Evolutionary conservation across 2,888 invertebrate genomes (phyloP), one percentile per base, ranked within the genome.

Genomic region (Uropetala carovei): DNA sequence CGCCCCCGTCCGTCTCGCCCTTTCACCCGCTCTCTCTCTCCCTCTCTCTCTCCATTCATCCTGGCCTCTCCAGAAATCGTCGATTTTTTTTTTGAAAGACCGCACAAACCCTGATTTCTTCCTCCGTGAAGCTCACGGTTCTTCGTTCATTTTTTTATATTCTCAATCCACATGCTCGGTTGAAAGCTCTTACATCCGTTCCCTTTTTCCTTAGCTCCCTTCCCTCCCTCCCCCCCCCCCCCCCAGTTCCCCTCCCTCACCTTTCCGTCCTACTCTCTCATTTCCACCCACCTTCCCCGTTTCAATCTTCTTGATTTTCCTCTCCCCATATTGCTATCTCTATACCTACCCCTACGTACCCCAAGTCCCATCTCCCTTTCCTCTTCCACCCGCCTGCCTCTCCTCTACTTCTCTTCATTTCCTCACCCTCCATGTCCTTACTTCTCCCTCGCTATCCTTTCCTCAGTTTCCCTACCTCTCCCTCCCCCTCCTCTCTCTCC

Each of bases 51-150:
- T 43, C 75, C 75, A 75, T 75, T 75, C 75, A 75, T 75, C 27
- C 75, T 11, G 22, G 22, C 18, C 68, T 11, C 68, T 16, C 64
- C 64, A 16, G 7, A 64, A 64, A n/a, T 64, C 22, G n/a, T 22
- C 68, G 68, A 68, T 68, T 75, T 75, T 75, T 75, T 22, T 75
- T 27, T 13, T 22, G n/a, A 68, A 68, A 68, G 68, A 68, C 68
- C 68, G 18, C 68, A 68, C 68, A 75, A 75, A 75, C 22, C 75
- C 14, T 75, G 75, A 75, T 75, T 75, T 75, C 75, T 75, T 75
- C 68, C 68, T 68, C 68, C 75, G 75, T 75, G 75, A 75, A 27
- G 75, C 75, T 27, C 75, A 75, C 75, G 75, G 75, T 60, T 60
- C 60, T 18, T 7, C 60, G 60, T 75, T 22, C 43, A 43, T 43